These are phyloP conservation scores for Merodon equestris DNA, from an alignment of 2,888 invertebrate genomes.

Conservation along the genomic window DNA sequence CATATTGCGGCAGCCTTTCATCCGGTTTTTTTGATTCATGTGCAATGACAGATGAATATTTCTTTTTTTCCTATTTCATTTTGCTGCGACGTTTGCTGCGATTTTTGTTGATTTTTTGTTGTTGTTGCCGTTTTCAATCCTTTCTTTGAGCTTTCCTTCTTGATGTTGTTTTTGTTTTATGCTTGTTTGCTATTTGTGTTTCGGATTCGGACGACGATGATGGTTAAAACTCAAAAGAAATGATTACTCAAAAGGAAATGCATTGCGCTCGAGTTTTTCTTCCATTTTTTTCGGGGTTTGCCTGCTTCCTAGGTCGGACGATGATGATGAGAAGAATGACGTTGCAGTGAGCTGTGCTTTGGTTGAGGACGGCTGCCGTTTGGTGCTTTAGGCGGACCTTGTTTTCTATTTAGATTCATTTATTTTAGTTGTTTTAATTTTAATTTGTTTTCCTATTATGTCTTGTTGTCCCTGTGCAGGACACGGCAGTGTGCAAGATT, in stretches of 20 bases:
- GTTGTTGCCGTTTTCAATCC: conserved; percentile 31
- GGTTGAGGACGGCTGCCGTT: not conserved
- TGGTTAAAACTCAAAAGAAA: conserved; percentile 56
- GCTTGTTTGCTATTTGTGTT: conserved; percentile 15
- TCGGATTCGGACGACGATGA: conserved; percentile 49
- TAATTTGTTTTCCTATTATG: conserved; percentile 58
- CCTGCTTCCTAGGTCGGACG: too few species aligned
- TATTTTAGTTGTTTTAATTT: conserved; percentile 59
- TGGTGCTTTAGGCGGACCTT: conserved; percentile 41
- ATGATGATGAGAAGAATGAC: conserved; percentile 5
- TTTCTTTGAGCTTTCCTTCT: conserved; percentile 20
- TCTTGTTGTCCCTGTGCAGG: conserved; percentile 40
- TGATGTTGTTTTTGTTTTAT: conserved; percentile 21
- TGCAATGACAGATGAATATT: conserved; percentile 57
- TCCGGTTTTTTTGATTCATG: conserved; percentile 54
- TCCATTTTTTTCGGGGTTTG: conserved; percentile 6
- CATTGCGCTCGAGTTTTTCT: conserved; percentile 50
- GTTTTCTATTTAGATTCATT: conserved; percentile 45
- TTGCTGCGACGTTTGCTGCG: conserved; percentile 36
- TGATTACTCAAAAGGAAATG: conserved; percentile 67
- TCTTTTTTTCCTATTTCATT: conserved; percentile 17
- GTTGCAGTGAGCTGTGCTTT: conserved; percentile 48
- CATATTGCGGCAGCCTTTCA: conserved; percentile 66
- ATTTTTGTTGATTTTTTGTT: conserved; percentile 30
- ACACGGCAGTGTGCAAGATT: conserved; percentile 35